Percentiles rank a stretch among this genome's conserved stretches.
These are phyloP conservation scores for Thera britannica DNA, from an alignment of 2,888 invertebrate species.

Conservation along the genomic window DNA sequence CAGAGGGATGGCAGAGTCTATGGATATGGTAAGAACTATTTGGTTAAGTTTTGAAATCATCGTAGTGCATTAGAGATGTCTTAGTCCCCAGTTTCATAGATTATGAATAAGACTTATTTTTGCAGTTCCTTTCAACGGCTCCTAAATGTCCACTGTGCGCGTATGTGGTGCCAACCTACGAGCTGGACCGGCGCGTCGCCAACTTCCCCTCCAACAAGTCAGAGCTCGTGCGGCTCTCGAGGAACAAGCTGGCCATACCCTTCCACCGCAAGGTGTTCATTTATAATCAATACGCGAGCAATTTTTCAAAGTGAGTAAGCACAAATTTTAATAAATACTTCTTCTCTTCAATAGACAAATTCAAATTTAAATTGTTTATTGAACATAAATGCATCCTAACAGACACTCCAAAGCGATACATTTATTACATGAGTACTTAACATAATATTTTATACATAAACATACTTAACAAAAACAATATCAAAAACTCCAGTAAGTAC, in stretches of 20 bases:
- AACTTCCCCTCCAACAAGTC: constrained; percentile 92
- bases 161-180: constrained; percentile 96
- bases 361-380: too few relatives aligned
- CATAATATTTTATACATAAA: too few relatives aligned
- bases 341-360: too few relatives aligned
- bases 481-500: too few relatives aligned
- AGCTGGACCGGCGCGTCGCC: constrained; percentile 90
- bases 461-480: too few relatives aligned
- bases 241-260: constrained; percentile 92
- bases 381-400: too few relatives aligned
- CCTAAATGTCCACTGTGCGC: constrained; percentile 89
- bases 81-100: too few relatives aligned
- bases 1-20: constrained; percentile 87
- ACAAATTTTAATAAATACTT: too few relatives aligned
- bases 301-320: constrained; percentile 90
- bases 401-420: too few relatives aligned
- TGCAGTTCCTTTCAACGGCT: constrained; percentile 84
- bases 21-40: constrained; percentile 77
- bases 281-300: constrained; percentile 96
- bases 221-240: constrained; percentile 90
- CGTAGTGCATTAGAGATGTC: too few relatives aligned
- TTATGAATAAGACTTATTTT: background rate
- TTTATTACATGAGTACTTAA: too few relatives aligned
- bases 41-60: too few relatives aligned
- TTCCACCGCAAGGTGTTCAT: constrained; percentile 97